phyloP scores from a whole-genome alignment of 2,888 invertebrate genomes.

The Papilio gigon region DNA sequence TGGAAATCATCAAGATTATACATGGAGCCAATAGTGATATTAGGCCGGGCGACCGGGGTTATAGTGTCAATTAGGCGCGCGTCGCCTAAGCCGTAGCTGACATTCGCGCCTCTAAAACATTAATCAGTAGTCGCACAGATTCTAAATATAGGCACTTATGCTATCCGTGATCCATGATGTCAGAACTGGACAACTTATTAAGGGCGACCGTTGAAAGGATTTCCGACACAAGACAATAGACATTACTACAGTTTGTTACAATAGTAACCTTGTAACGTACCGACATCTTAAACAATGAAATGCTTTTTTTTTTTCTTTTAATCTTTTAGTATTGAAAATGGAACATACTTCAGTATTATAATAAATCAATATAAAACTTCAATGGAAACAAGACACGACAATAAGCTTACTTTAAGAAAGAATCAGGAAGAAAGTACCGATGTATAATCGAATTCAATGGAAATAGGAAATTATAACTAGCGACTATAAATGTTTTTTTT shows the following conservation, averaged over 20 bases:
- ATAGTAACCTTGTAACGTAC: slow-evolving; percentile 20
- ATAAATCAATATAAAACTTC: too few species aligned
- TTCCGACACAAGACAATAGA: slow-evolving; percentile 36
- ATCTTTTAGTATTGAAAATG: neutral
- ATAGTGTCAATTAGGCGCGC: slow-evolving; percentile 72
- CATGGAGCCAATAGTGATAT: slow-evolving; percentile 52
- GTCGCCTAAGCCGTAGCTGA: slow-evolving; percentile 58
- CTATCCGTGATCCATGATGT: slow-evolving; percentile 72
- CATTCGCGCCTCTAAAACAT: slow-evolving; percentile 59
- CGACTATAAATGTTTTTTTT: neutral
- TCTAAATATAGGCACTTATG: slow-evolving; percentile 82
- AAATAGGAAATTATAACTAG: too few species aligned
- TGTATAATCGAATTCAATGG: too few species aligned
- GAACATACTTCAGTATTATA: too few species aligned
- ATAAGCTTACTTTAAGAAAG: too few species aligned
- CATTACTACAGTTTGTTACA: slow-evolving; percentile 20
- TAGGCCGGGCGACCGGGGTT: slow-evolving; percentile 61
- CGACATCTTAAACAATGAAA: neutral
- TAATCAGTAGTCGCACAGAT: slow-evolving; percentile 77
- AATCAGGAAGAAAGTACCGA: neutral
- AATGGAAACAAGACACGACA: too few species aligned
- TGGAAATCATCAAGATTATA: neutral
- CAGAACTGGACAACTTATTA: slow-evolving; percentile 52
- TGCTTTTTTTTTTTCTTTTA: neutral
- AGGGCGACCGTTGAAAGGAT: slow-evolving; percentile 36